Evolutionary conservation across 2,797 vertebrate species (phyloP), one percentile per base, ranked within the genome.

Genomic region (Trachurus trachurus): DNA sequence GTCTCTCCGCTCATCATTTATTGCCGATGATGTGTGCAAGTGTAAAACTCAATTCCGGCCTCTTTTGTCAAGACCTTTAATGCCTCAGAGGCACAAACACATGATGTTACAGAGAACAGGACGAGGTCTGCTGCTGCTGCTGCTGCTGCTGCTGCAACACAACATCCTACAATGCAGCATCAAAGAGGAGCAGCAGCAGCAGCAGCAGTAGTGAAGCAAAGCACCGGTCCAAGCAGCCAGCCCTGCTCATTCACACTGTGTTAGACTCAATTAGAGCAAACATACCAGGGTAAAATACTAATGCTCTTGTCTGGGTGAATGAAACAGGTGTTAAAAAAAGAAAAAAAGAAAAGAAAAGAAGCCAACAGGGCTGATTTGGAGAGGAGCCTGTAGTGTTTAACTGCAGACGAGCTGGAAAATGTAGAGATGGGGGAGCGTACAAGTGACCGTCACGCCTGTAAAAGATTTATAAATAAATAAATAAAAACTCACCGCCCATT

Each of bases 1-100:
- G 66, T 26, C 26, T 81, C 74, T 71, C 62, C 3, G 40, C 59
- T 81, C 77, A 63, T 91, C 62, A 72, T 59, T 86, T 80, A 75
- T 83, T 83, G 56, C 80, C 73, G 76, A 77, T 59, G 80, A 78
- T 57, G 71, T 57, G 71, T 66, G 58, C 44, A 26, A 80, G 47
- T 52, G 66, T 57, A 67, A 67, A 84, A 84, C 57, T 85, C 70
- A 6, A 39, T 59, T 78, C 39, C 56, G 16, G 68, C 59, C 21
- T 54, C 42, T 26, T 26, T 60, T 58, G 71, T 78, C 66, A 37
- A 37, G 54, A 62, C 40, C 34, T 64, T 34, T 5, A 6, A 71
- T 54, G 71, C 73, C 81, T 77, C 67, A 1, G 54, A 78, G 73
- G 65, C 49, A 26, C 1, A 73, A 80, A 72, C 72, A 40, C 45